Conservation (phyloP, 2,888 invertebrate species). For the Apamea sordens region DNA sequence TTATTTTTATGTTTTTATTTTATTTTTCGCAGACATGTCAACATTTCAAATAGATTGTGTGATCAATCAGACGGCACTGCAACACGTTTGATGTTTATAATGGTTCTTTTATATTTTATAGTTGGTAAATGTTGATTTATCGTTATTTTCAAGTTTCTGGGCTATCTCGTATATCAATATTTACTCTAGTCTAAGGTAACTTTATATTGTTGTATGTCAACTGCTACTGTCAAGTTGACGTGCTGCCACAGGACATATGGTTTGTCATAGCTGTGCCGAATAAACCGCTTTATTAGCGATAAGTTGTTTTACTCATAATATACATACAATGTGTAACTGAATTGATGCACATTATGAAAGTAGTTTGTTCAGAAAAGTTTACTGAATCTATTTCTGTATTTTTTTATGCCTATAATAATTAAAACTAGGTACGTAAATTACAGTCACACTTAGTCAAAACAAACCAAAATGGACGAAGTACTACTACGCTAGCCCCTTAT, state of each 20-base stretch:
- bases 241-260: not conserved
- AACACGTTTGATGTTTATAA: not conserved
- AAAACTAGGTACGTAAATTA: too few species aligned
- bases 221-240: not conserved
- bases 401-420: too few species aligned
- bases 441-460: too few species aligned
- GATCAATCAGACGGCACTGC: conserved; percentile 28
- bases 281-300: not conserved
- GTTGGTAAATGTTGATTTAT: conserved; percentile 8
- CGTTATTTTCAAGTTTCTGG: not conserved
- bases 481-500: too few species aligned
- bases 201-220: not conserved
- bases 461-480: too few species aligned
- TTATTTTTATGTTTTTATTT: conserved; percentile 17
- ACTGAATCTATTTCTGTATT: too few species aligned
- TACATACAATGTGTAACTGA: not conserved
- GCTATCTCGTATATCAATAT: not conserved
- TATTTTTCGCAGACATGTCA: conserved; percentile 12
- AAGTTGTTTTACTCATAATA: not conserved
- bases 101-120: conserved; percentile 2
- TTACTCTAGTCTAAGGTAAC: not conserved
- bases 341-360: too few species aligned
- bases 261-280: not conserved
- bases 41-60: conserved; percentile 34
- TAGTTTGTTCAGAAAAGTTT: too few species aligned